These are phyloP conservation scores for Anticlea derivata DNA, from an alignment of 2,888 invertebrate species.

Conservation along the genomic window DNA sequence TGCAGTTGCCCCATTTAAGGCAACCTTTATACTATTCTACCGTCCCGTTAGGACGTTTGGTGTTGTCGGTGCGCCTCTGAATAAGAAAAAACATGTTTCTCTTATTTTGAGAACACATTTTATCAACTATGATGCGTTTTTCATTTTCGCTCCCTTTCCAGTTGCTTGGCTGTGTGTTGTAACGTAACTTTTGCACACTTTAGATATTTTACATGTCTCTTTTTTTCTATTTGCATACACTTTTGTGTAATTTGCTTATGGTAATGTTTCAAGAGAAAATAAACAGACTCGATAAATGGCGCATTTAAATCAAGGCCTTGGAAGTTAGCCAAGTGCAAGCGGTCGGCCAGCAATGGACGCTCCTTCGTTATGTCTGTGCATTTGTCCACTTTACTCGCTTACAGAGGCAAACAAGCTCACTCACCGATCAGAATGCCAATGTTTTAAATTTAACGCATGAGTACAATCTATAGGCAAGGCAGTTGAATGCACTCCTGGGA, in stretches of 20 bases:
- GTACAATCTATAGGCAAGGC: conserved; percentile 16
- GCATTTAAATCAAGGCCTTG: conserved; percentile 73
- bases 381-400: conserved; percentile 74
- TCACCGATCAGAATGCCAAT: conserved; percentile 66
- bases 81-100: no score
- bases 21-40: no score
- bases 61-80: no score
- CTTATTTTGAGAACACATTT: no score
- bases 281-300: conserved; percentile 58
- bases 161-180: no score
- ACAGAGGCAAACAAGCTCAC: conserved; percentile 71
- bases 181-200: no score
- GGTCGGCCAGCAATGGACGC: conserved; percentile 36
- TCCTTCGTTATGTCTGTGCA: conserved; percentile 67
- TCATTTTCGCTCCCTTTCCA: no score
- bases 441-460: conserved; percentile 48
- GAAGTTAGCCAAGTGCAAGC: conserved; percentile 63
- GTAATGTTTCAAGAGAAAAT: conserved; percentile 28
- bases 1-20: no score
- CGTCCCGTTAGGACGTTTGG: no score
- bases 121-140: no score
- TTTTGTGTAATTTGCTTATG: conserved; percentile 1
- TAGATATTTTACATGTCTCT: no score
- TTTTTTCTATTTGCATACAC: no score
- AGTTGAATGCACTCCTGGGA: background rate